These are phyloP conservation scores for Leucophenga montana DNA, from an alignment of 2,888 invertebrate species.

Conservation along the genomic window DNA sequence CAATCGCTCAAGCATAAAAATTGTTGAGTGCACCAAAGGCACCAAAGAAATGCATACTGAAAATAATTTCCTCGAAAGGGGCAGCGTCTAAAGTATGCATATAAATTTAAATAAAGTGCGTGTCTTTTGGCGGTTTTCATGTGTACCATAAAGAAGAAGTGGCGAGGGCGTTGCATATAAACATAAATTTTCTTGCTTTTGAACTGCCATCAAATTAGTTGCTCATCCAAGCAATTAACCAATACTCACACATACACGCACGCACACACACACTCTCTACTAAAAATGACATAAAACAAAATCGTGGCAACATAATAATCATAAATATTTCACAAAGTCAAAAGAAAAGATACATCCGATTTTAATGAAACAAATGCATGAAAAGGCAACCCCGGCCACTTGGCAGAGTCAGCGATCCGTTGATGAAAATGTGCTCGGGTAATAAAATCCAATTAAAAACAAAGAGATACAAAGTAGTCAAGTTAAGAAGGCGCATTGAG, in stretches of 20 bases:
- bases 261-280: not conserved
- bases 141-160: not conserved
- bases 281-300: constrained; percentile 48
- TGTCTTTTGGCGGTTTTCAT: constrained; percentile 24
- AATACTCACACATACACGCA: constrained; percentile 44
- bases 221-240: constrained; percentile 68
- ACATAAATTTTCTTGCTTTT: constrained; percentile 51
- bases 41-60: constrained; percentile 30
- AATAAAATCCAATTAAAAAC: constrained; percentile 67
- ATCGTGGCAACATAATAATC: constrained; percentile 68
- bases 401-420: constrained; percentile 6
- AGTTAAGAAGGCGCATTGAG: constrained; percentile 19
- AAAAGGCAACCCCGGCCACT: constrained; percentile 45
- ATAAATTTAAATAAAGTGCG: constrained; percentile 57
- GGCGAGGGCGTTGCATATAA: constrained; percentile 53
- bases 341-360: constrained; percentile 3
- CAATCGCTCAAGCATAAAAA: constrained; percentile 66
- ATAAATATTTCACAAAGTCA: constrained; percentile 65
- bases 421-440: constrained; percentile 33
- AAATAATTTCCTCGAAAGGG: constrained; percentile 14
- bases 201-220: constrained; percentile 67
- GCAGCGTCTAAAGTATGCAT: constrained; percentile 7
- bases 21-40: constrained; percentile 68
- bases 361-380: constrained; percentile 15
- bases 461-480: constrained; percentile 43